Evolutionary conservation across 1,140 invertebrate species (phyloP), one percentile per base, ranked within the genome.

Genomic region (Oreohelix idahoensis): DNA sequence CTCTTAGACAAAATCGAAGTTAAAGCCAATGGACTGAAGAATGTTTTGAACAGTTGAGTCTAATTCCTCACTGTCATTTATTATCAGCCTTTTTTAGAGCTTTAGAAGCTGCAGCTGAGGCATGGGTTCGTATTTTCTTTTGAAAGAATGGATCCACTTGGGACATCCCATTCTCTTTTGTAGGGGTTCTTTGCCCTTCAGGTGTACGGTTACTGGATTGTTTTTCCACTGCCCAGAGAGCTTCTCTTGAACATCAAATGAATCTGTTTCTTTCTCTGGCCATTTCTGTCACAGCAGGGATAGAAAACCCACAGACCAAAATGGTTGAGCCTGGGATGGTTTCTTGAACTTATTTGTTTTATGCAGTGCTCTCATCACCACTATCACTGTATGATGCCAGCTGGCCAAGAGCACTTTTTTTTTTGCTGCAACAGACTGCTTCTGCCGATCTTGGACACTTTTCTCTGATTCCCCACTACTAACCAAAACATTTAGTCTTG

Each of bases 11-110:
- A 86, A n/a, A 80, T 91, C 92, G 91, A 91, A 91, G 86, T 92
- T 90, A 85, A 92, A 92, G 1, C 92, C 92, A 71, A 92, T 92
- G 39, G 90, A 91, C 77, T 92, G 90, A 23, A 92, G 74, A 58
- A 92, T 92, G 83, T 91, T 91, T 88, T 91, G 88, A 58, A 92
- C 91, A n/a, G 90, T 91, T 36, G 89, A 87, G 83, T 91, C 89
- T 82, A 89, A 81, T 8, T 88, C 86, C 66, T 83, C 84, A 80
- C 80, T 75, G 17, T 88, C 82, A 63, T n/a, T n/a, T n/a, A n/a
- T n/a, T n/a, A n/a, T 38, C 42, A 35, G 63, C n/a, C 79, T 81
- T 36, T 74, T 66, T 26, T 49, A 42, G 42, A 69, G 45, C 26
- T 51, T n/a, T 42, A 2, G 71, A 73, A 39, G 71, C 2, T 29